These are phyloP conservation scores for Catamblyrhynchus diadema DNA, from an alignment of 2,797 vertebrate genomes.

Conservation along the genomic window DNA sequence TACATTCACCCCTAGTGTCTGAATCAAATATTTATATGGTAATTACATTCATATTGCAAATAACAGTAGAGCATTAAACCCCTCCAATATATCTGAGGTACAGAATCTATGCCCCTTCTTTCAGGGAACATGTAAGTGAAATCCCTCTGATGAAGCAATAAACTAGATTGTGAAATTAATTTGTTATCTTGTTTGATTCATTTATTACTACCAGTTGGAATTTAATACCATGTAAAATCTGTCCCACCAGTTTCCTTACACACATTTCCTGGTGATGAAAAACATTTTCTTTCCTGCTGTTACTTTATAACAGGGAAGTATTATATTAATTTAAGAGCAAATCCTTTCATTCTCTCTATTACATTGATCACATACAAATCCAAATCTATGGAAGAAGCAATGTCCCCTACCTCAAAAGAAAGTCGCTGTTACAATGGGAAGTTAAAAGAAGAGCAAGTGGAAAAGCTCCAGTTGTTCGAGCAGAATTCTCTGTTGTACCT, in stretches of 20 bases:
- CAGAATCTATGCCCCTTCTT: neutral
- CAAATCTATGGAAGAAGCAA: neutral
- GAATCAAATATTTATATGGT: neutral
- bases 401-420: constrained; percentile 19
- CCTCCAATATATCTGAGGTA: neutral
- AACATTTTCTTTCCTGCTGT: neutral
- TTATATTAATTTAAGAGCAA: constrained; percentile 50
- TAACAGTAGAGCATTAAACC: neutral
- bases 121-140: neutral
- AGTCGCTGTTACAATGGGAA: constrained; percentile 5
- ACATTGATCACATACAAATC: constrained; percentile 2
- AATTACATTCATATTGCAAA: neutral
- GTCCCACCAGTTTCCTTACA: constrained; percentile 18
- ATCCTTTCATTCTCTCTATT: constrained; percentile 32
- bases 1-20: neutral
- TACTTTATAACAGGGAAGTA: neutral
- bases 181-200: neutral
- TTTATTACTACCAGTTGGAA: constrained; percentile 42
- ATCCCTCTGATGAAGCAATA: neutral
- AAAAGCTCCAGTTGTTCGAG: constrained; percentile 48
- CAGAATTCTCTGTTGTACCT: neutral
- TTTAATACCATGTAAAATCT: neutral
- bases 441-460: constrained; percentile 19
- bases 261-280: neutral
- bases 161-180: neutral